These are phyloP conservation scores for Griposia aprilina DNA, from an alignment of 2,888 invertebrate genomes.

Conservation along the genomic window DNA sequence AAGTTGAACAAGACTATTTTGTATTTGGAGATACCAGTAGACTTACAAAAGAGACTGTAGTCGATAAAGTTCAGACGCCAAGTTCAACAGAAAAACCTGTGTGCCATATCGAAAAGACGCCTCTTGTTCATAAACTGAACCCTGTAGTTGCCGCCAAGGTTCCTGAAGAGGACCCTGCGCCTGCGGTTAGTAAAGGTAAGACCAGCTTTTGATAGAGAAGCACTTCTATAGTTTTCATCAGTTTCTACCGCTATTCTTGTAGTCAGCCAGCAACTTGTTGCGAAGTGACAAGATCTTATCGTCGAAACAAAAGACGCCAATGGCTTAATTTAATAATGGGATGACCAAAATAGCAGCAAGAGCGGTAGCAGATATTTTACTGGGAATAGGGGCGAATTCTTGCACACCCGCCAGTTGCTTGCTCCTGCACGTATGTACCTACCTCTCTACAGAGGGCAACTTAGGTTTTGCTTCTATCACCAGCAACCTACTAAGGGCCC, in stretches of 20 bases:
- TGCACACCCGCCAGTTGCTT: background rate
- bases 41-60: background rate
- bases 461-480: background rate
- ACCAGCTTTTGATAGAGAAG: background rate
- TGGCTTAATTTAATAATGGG: background rate
- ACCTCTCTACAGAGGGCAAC: background rate
- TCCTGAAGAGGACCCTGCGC: slow-evolving; percentile 5
- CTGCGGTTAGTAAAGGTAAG: slow-evolving; percentile 25
- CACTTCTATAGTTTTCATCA: background rate
- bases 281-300: background rate
- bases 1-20: slow-evolving; percentile 37
- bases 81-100: slow-evolving; percentile 4
- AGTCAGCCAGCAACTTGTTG: background rate
- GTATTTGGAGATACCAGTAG: slow-evolving; percentile 46
- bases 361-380: background rate
- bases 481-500: background rate
- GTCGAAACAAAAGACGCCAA: background rate
- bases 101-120: background rate
- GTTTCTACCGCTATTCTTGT: background rate
- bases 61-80: background rate
- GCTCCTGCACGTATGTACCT: background rate
- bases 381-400: background rate
- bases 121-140: background rate
- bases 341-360: background rate
- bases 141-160: background rate